phyloP scores from a whole-genome alignment of 2,113 vertebrate genomes.

The Protobothrops mucrosquamatus region DNA sequence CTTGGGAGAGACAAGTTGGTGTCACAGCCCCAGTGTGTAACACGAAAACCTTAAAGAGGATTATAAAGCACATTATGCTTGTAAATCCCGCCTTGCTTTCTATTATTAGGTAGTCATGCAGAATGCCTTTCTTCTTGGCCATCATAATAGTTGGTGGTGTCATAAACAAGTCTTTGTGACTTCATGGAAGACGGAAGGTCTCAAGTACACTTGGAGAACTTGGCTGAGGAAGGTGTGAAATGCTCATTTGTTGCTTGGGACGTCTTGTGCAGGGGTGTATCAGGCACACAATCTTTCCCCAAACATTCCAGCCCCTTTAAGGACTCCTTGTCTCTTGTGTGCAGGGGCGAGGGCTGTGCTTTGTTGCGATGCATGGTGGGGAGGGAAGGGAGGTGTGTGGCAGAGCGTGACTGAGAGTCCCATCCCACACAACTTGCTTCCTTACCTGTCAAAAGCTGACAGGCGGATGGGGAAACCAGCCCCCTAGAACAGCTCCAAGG shows the following conservation, averaged over 20 bases:
- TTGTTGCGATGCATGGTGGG: neutral
- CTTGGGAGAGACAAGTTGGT: neutral
- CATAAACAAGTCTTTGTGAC: neutral
- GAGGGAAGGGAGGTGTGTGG: neutral
- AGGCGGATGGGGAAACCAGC: slow-evolving; percentile 10
- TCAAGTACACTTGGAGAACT: too few relatives aligned
- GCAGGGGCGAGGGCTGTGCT: slow-evolving; percentile 1
- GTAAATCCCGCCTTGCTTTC: neutral
- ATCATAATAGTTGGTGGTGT: neutral
- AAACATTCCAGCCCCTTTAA: slow-evolving; percentile 2
- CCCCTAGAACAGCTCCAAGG: neutral
- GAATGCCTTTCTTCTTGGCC: neutral
- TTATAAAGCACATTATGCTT: neutral
- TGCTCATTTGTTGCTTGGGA: neutral
- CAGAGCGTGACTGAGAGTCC: slow-evolving; percentile 19
- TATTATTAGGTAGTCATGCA: neutral
- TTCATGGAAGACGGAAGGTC: neutral
- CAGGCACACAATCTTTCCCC: neutral
- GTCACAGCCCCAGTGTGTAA: neutral
- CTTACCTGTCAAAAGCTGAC: slow-evolving; percentile 27
- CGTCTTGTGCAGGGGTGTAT: neutral
- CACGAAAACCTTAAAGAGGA: neutral
- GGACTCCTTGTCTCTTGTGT: slow-evolving; percentile 5
- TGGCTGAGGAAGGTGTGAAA: neutral
- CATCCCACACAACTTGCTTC: slow-evolving; percentile 24